Evolutionary conservation across 2,888 invertebrate genomes (phyloP).

Genomic region (Linnaemya tessellans): DNA sequence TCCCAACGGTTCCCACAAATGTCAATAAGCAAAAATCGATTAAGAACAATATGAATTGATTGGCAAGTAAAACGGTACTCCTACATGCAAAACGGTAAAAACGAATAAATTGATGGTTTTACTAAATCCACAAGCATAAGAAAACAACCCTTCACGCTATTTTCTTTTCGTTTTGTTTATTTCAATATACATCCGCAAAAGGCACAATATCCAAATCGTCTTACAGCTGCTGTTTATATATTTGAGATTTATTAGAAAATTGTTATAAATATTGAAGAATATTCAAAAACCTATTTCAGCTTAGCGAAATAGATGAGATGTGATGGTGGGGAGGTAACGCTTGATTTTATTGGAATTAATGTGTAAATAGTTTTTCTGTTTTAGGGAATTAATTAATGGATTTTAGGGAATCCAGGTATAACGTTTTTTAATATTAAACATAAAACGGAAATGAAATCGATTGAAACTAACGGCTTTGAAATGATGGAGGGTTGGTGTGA

Average conservation of each 20-base stretch:
- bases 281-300: slow-evolving; percentile 2
- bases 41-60: slow-evolving; percentile 53
- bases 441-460: slow-evolving; percentile 59
- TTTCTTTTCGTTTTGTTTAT: slow-evolving; percentile 9
- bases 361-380: slow-evolving; percentile 12
- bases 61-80: slow-evolving; percentile 64
- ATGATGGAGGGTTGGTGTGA: background rate
- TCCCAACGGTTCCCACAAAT: slow-evolving; percentile 62
- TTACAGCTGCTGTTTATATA: slow-evolving; percentile 61
- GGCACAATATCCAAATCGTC: slow-evolving; percentile 5
- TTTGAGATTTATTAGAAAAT: slow-evolving; percentile 24
- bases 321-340: slow-evolving; percentile 51
- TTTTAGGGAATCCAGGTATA: background rate
- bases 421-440: background rate
- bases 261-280: slow-evolving; percentile 23
- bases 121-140: background rate
- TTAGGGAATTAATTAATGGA: slow-evolving; percentile 27
- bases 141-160: slow-evolving; percentile 58
- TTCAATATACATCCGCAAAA: background rate
- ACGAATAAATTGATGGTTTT: background rate
- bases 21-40: slow-evolving; percentile 55
- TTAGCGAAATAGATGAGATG: background rate
- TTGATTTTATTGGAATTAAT: slow-evolving; percentile 4
- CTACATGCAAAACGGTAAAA: slow-evolving; percentile 66
- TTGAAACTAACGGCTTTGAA: slow-evolving; percentile 3